A percentile compares a stretch with the other conserved stretches of the same genome.
Conservation (phyloP, 2,113 vertebrate genomes). For the Hyperoodon ampullatus region DNA sequence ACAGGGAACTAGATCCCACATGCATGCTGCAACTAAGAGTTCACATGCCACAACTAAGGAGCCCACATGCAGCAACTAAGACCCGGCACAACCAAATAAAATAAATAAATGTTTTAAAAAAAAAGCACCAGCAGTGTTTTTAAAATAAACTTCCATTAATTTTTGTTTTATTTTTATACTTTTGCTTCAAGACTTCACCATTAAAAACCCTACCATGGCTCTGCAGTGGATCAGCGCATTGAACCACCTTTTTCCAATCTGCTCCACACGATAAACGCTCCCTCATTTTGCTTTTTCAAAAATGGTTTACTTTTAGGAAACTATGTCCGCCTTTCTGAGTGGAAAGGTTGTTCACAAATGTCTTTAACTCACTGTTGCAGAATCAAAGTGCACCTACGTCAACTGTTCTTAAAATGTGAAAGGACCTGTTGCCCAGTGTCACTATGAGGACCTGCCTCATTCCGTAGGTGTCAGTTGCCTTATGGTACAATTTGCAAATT, state of each 20-base stretch:
- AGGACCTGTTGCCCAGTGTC: background rate
- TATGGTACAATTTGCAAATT: background rate
- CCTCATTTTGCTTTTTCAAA: background rate
- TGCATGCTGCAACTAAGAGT: no score
- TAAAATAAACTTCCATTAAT: conserved; percentile 57
- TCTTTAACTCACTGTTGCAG: background rate
- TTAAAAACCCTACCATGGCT: background rate
- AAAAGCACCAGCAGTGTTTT: conserved; percentile 28
- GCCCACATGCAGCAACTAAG: no score
- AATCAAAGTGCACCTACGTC: background rate
- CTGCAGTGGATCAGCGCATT: background rate
- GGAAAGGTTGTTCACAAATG: background rate
- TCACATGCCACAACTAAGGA: no score
- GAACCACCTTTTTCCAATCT: background rate
- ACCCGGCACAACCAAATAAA: no score
- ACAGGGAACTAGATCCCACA: no score
- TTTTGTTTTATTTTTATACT: conserved; percentile 22
- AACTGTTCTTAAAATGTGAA: background rate
- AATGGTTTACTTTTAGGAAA: background rate
- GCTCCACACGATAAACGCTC: background rate
- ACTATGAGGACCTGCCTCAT: background rate
- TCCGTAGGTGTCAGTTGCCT: background rate
- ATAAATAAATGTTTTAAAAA: no score
- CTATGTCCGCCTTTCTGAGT: background rate
- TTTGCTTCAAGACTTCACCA: background rate